phyloP scores from a whole-genome alignment of 2,113 vertebrate genomes.

The Sorex araneus region DNA sequence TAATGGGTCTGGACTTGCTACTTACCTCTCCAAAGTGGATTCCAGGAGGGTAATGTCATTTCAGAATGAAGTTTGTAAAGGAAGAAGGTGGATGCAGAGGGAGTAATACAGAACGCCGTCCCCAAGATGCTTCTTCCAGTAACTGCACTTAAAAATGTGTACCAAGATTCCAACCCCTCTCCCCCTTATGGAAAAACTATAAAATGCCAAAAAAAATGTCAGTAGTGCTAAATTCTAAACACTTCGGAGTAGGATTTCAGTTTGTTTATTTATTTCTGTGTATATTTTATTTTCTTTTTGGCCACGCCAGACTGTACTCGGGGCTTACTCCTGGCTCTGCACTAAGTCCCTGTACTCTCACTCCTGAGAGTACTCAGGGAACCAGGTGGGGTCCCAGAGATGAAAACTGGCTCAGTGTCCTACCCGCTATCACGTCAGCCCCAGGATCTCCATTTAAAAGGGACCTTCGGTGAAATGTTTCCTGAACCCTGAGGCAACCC shows the following conservation, averaged over 20 bases:
- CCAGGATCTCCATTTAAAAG: background rate
- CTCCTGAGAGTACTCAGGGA: too few relatives aligned
- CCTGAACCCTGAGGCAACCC: background rate
- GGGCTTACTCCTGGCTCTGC: too few relatives aligned
- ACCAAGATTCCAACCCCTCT: slow-evolving; percentile 12
- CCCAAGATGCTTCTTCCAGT: slow-evolving; percentile 40
- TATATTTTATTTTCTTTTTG: too few relatives aligned
- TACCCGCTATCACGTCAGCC: too few relatives aligned
- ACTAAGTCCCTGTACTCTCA: too few relatives aligned
- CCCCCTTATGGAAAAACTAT: background rate
- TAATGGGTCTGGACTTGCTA: slow-evolving; percentile 68
- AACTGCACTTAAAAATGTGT: slow-evolving; percentile 19
- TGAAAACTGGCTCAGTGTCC: too few relatives aligned
- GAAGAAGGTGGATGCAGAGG: background rate
- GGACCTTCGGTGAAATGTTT: background rate
- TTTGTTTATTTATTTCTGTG: too few relatives aligned
- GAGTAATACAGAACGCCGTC: background rate
- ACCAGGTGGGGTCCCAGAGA: too few relatives aligned
- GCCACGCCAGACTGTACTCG: too few relatives aligned
- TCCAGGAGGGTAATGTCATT: slow-evolving; percentile 36
- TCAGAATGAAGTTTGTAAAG: slow-evolving; percentile 56
- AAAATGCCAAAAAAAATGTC: slow-evolving; percentile 3
- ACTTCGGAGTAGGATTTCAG: background rate
- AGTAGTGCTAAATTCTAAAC: background rate
- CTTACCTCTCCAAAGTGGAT: slow-evolving; percentile 69